Conservation (phyloP, 2,888 invertebrate species). For the Tethea ocularis region DNA sequence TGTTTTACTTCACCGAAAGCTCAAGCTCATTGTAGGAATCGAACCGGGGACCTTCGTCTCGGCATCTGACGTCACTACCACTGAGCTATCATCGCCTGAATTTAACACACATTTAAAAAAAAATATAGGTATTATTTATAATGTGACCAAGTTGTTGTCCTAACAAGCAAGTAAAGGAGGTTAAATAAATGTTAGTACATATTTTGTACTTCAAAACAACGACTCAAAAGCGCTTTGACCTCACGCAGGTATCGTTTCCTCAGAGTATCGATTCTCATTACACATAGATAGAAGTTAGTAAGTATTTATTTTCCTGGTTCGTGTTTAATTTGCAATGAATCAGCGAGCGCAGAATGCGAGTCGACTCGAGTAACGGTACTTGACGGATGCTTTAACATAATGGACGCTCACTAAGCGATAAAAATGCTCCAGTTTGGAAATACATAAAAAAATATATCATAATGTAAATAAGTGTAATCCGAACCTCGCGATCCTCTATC, state of each 20-base stretch:
- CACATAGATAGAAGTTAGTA: background rate
- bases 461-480: background rate
- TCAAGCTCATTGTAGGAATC: no score
- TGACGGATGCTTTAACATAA: background rate
- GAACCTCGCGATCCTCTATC: no score
- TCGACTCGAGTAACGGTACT: background rate
- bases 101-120: no score
- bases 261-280: background rate
- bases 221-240: background rate
- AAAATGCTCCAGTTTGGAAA: background rate
- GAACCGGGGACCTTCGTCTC: no score
- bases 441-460: background rate
- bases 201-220: no score
- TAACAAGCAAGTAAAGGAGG: no score
- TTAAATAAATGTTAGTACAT: no score
- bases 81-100: no score
- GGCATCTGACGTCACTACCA: no score
- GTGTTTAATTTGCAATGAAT: constrained; percentile 3
- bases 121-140: no score
- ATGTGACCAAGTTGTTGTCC: no score
- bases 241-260: background rate
- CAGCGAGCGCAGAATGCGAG: background rate
- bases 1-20: no score
- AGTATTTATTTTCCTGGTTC: constrained; percentile 2
- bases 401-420: background rate